Base-by-base conservation (phyloP, 2,113 vertebrate genomes). In the Cariama cristata region DNA sequence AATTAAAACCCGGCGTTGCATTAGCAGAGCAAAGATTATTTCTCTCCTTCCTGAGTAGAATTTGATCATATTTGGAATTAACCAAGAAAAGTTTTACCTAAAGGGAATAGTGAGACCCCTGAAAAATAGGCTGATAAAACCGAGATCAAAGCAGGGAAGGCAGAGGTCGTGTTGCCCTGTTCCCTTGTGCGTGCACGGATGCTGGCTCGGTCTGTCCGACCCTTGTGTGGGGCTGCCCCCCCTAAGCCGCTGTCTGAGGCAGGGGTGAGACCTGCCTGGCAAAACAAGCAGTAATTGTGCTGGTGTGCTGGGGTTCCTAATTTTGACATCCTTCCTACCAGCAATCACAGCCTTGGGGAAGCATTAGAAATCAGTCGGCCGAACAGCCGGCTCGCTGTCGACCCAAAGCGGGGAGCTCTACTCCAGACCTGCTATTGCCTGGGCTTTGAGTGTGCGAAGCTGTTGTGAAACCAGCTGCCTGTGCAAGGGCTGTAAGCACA, bases 191-290 rank as follows among this genome's bases (percentile, higher is more conserved):
- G 1, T 45, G 35, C 15, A 3, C 0, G 6, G 42, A 5, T 3
- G 12, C n/a, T 28, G 76, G n/a, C 14, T 60, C 19, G 0, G 14
- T 38, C 40, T 60, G 19, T 3, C 35, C 2, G 2, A 26, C 40
- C 53, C 24, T 13, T 6, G 4, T 7, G 7, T 5, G 26, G 42
- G 19, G 77, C 32, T 71, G 28, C 6, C 12, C 11, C 17, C 11
- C 26, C 24, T 11, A n/a, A 26, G 21, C 9, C 2, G 2, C 33
- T 42, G 18, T 16, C 60, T 11, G 20, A 47, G 32, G 33, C 44
- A 8, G 40, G 24, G 27, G 11, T 38, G 64, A 53, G 50, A 58
- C 15, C 38, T 21, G 38, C 44, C 27, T 23, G 32, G 32, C 23
- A 23, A 64, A 64, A 27, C 13, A 27, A 45, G 30, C 33, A 45